Evolutionary conservation across 2,113 vertebrate genomes (phyloP), one percentile per base, ranked within the genome.

Genomic region (Suncus etruscus): DNA sequence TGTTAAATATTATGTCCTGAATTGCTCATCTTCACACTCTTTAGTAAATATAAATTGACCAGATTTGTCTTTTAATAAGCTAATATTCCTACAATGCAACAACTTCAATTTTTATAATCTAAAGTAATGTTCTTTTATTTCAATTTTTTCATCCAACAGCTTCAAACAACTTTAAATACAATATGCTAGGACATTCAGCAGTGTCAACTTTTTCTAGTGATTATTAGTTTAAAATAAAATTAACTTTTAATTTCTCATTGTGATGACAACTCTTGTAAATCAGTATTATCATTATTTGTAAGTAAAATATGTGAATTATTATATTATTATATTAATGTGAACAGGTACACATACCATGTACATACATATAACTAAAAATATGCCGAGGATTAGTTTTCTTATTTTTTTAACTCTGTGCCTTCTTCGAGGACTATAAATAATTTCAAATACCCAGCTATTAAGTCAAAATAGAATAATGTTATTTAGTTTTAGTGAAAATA

Each of bases 171-270:
- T n/a, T 85, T 16, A 39, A 63, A 2, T 31, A 68, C 3, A 54
- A 11, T 31, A 63, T 70, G 39, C 0, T 2, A 68, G 18, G 72
- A 15, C 0, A 88, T 39, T 77, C 0, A 70, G n/a, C 7, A 51
- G 2, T 5, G 54, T 47, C n/a, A 20, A 76, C 4, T 54, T n/a
- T 69, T 72, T 51, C 7, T 63, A 5, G 79, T 75, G 0, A 76
- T 86, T 31, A 72, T 32, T 77, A 4, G 51, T 73, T 81, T 39
- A 69, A 73, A 86, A 68, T 89, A 65, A 89, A 61, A 14, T 39
- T 61, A 80, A 22, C 10, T 47, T 48, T 29, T 81, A 90, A 73
- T 87, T 89, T 84, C 1, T 72, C 54, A 50, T 72, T 20, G 1
- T 58, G 2, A 63, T 73, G 0, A 29, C 11, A 63, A 31, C 85